Conservation (phyloP, 1,140 invertebrate species). For the Zaprionus gabonicus region DNA sequence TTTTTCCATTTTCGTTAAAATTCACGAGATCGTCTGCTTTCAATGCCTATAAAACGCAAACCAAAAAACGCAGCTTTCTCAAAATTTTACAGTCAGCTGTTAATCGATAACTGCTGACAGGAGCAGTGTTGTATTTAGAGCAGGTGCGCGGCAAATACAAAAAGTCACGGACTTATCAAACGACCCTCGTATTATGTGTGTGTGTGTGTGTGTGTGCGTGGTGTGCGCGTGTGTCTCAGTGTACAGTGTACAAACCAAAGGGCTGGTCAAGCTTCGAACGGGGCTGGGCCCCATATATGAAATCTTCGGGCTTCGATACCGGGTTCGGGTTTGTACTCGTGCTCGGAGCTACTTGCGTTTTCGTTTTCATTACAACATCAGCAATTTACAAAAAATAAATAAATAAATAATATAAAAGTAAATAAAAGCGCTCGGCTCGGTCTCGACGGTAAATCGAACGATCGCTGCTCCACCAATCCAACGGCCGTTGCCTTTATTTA, state of each 20-base stretch:
- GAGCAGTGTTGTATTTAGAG: too few relatives aligned
- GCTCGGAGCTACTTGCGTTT: constrained; percentile 64
- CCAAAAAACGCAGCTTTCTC: too few relatives aligned
- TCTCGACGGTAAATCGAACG: constrained; percentile 38
- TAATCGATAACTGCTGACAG: too few relatives aligned
- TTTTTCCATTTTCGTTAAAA: too few relatives aligned
- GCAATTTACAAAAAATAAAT: constrained; percentile 13
- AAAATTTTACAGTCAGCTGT: too few relatives aligned
- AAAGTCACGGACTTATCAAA: too few relatives aligned
- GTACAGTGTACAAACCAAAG: constrained; percentile 31
- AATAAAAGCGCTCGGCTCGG: constrained; percentile 20
- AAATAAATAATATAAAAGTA: constrained; percentile 19
- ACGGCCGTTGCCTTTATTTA: constrained; percentile 62
- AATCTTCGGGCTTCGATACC: constrained; percentile 19
- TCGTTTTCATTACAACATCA: constrained; percentile 67
- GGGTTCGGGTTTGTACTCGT: constrained; percentile 4
- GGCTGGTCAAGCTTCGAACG: constrained; percentile 17
- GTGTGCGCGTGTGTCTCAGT: constrained; percentile 7
- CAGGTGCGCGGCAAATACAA: too few relatives aligned
- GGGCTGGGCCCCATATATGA: constrained; percentile 11
- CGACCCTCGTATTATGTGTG: constrained; percentile 30
- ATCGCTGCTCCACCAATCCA: constrained; percentile 18
- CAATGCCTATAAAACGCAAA: too few relatives aligned
- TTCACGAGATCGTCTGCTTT: too few relatives aligned
- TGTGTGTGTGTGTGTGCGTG: constrained; percentile 5